phyloP scores from a whole-genome alignment of 2,888 invertebrate species.

The Vesta saturnalis region DNA sequence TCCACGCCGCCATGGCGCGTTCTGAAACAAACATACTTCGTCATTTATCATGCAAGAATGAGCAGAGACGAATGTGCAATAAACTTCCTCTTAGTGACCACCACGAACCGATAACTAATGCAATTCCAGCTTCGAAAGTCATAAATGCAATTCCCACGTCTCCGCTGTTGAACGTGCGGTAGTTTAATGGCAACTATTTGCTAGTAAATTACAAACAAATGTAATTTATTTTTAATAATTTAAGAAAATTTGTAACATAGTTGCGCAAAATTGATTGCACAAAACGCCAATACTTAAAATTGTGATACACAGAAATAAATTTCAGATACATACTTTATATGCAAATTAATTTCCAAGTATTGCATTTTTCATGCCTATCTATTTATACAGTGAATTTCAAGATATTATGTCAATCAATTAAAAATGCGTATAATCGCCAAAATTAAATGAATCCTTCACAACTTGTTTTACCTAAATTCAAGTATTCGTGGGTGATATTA shows the following conservation, averaged over 20 bases:
- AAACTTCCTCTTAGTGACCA: constrained; percentile 34
- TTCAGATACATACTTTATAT: constrained; percentile 25
- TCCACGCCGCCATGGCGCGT: constrained; percentile 69
- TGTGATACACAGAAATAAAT: constrained; percentile 15
- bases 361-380: constrained; percentile 18
- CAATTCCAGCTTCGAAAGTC: constrained; percentile 36
- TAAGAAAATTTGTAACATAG: not conserved
- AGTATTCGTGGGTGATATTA: not conserved
- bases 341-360: constrained; percentile 22
- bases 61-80: constrained; percentile 38
- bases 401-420: too few relatives aligned
- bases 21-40: constrained; percentile 56
- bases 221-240: constrained; percentile 12
- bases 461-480: too few relatives aligned
- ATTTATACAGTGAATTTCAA: too few relatives aligned
- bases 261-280: not conserved
- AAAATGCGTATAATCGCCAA: too few relatives aligned
- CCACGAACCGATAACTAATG: constrained; percentile 38
- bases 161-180: constrained; percentile 30
- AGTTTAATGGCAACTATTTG: constrained; percentile 32
- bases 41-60: constrained; percentile 37
- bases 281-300: not conserved
- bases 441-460: too few relatives aligned
- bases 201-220: constrained; percentile 8
- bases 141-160: constrained; percentile 40